Evolutionary conservation across 2,888 invertebrate genomes (phyloP), one percentile per base, ranked within the genome.

Genomic region (Eurytoma californica): DNA sequence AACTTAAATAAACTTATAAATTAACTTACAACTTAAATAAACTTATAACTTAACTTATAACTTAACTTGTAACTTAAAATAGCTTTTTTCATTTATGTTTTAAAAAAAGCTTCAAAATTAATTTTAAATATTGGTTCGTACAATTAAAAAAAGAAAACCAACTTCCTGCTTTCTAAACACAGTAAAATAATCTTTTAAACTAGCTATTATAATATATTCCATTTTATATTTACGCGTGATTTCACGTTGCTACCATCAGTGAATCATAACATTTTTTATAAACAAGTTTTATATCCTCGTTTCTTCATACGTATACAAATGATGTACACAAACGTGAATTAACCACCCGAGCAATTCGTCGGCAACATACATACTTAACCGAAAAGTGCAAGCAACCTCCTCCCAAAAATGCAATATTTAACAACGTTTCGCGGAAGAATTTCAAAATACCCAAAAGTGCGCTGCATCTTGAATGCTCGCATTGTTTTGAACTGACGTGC

Each of bases 231-330:
- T 20, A 67, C 16, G 47, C 55, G n/a, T 20, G 61, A 68, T 55
- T 68, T 68, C 14, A 24, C 51, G 53, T 4, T 51, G 4, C 24
- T n/a, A 51, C 13, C 51, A 28, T 24, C n/a, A 72, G 51, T 61
- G 61, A 72, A 47, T 72, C 72, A 72, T 28, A 61, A 61, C 12
- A 12, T 24, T 51, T 60, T 60, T 60, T 72, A 55, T 47, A 16
- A 30, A 30, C 12, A 55, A n/a, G 9, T 30, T 24, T 30, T 39
- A 39, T 39, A 9, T 9, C 9, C 39, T 4, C 39, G 39, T 9
- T 7, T 1, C 1, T 9, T 39, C 9, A 24, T 24, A 24, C 39
- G 39, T 9, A 9, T 39, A 9, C 30, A 7, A 3, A 30, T 30
- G 0, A 3, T 30, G 30, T 39, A 39, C 39, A 39, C 9, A 39